These are phyloP conservation scores for Colistium nudipinnis DNA, from an alignment of 2,113 vertebrate genomes.

Conservation along the genomic window DNA sequence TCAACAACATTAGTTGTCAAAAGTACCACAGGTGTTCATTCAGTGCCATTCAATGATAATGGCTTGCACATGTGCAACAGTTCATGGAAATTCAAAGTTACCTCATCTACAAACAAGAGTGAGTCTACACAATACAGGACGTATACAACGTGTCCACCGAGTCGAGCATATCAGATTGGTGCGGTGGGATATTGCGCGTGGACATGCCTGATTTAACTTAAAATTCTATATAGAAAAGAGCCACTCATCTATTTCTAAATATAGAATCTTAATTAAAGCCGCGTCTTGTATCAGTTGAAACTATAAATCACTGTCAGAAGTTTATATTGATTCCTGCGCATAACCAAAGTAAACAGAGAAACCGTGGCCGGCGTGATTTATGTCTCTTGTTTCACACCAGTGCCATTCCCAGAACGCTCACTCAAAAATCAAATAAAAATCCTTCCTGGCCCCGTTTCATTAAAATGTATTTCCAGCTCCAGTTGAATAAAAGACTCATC, in stretches of 20 bases:
- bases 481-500: neutral
- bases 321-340: conserved; percentile 8
- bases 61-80: neutral
- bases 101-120: conserved; percentile 24
- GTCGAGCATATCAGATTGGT: neutral
- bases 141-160: neutral
- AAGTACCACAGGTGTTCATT: too few species aligned
- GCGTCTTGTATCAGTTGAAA: conserved; percentile 2
- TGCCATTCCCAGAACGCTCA: neutral
- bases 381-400: conserved; percentile 4
- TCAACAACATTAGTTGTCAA: too few species aligned
- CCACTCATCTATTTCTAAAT: neutral
- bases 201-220: neutral
- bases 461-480: neutral
- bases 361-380: conserved; percentile 2
- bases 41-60: too few species aligned
- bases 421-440: neutral
- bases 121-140: neutral
- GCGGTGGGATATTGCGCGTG: neutral
- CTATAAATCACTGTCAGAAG: conserved; percentile 26
- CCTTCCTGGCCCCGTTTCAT: neutral
- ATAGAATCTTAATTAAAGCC: neutral
- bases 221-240: neutral
- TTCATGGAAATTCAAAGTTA: conserved; percentile 28
- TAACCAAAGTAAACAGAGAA: conserved; percentile 11